Evolutionary conservation across 2,113 vertebrate species (phyloP).

Genomic region (Mus pahari): DNA sequence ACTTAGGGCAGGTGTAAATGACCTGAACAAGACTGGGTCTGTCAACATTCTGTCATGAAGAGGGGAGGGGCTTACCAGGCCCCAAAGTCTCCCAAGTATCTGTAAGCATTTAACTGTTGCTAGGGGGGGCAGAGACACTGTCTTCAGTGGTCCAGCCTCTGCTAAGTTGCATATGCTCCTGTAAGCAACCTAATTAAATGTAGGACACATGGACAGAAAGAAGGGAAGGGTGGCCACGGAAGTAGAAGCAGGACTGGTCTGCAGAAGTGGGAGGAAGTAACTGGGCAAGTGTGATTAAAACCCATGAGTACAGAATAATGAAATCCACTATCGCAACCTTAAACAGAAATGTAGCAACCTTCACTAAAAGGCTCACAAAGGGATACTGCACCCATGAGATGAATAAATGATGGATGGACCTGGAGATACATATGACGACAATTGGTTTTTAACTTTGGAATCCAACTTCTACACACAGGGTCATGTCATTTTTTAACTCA

Average conservation of each 20-base stretch:
- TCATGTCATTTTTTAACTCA: not conserved
- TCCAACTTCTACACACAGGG: not conserved
- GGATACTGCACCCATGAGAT: not conserved
- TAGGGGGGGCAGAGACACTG: not conserved
- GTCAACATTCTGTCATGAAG: not conserved
- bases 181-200: not conserved
- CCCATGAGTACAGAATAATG: not conserved
- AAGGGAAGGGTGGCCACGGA: not conserved
- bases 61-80: not conserved
- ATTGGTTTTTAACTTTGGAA: not conserved
- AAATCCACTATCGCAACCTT: not conserved
- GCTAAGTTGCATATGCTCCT: not conserved
- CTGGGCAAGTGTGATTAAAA: not conserved
- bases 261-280: not conserved
- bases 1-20: not conserved
- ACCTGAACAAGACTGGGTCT: not conserved
- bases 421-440: not conserved
- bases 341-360: slow-evolving; percentile 7
- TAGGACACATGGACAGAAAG: not conserved
- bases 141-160: not conserved
- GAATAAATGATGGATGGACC: not conserved
- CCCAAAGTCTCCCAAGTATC: not conserved
- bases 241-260: not conserved
- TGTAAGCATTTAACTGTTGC: not conserved
- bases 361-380: not conserved